Evolutionary conservation across 2,113 vertebrate species (phyloP), one percentile per base, ranked within the genome.

Genomic region (Candoia aspera): DNA sequence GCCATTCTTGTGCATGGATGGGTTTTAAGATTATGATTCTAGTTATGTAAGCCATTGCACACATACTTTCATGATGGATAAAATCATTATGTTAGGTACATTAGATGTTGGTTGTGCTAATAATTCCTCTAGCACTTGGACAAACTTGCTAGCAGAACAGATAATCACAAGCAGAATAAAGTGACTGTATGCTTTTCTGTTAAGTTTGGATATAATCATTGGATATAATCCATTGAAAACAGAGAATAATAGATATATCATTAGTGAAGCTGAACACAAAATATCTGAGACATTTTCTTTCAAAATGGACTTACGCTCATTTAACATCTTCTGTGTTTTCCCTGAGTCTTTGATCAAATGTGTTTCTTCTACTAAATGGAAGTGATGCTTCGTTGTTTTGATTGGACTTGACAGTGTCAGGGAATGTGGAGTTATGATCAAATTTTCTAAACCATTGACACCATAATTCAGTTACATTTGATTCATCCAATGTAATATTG

Each of bases 401-500:
- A 91, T 58, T 88, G 86, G 42, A 46, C 87, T 83, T 88, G 91
- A 58, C 64, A 79, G 8, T 88, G 37, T 79, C 86, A 91, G 9
- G 8, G 49, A 86, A 64, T 92, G 95, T 89, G 89, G 1, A 73
- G 29, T 90, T 92, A 49, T 0, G 86, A 13, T 2, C 58, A 21
- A 79, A 73, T 94, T 95, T 93, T 94, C n/a, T 49, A 94, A 90
- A 29, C 91, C 53, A 86, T n/a, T 86, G 5, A 1, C 90, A 15
- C 83, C 89, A 87, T 89, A 91, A 92, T 89, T 96, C 1, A 26
- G 53, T 37, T 88, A 29, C 17, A 68, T 84, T 49, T 9, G 0
- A 0, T n/a, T 13, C 29, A 62, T 86, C 2, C 54, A 87, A 58
- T 73, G n/a, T 64, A 91, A 92, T 73, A 84, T 84, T 55, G 87